Evolutionary conservation across 1,140 invertebrate genomes (phyloP).

Genomic region (Drosophila prosaltans): DNA sequence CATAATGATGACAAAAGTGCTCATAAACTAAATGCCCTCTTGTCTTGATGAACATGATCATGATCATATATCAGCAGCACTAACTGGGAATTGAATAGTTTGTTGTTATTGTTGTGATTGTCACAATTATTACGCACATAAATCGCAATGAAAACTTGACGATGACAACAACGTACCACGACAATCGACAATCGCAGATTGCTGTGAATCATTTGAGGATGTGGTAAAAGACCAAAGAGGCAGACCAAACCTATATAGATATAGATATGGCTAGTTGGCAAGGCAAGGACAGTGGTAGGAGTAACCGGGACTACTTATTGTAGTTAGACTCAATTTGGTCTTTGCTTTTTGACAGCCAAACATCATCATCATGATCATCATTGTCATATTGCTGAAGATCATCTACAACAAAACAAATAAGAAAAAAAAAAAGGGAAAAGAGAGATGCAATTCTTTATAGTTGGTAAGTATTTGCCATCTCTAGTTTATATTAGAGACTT

Average conservation of each 20-base stretch:
- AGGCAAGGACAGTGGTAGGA: neutral
- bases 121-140: conserved; percentile 83
- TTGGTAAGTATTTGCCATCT: neutral
- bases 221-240: neutral
- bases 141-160: conserved; percentile 69
- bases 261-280: neutral
- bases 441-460: conserved; percentile 2
- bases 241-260: neutral
- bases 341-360: conserved; percentile 9
- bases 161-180: conserved; percentile 26
- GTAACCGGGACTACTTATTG: conserved; percentile 1
- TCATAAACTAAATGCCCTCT: conserved; percentile 41
- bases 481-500: conserved; percentile 11
- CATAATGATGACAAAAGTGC: conserved; percentile 62
- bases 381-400: neutral
- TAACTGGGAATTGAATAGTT: conserved; percentile 20
- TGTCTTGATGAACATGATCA: conserved; percentile 26
- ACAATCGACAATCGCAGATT: conserved; percentile 50
- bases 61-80: conserved; percentile 47
- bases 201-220: conserved; percentile 35
- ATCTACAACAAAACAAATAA: too few species aligned
- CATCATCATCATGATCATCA: conserved; percentile 4
- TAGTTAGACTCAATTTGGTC: conserved; percentile 5
- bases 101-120: conserved; percentile 63
- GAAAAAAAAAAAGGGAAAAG: neutral